Conservation (phyloP, 2,797 vertebrate genomes). For the Perodicticus potto region DNA sequence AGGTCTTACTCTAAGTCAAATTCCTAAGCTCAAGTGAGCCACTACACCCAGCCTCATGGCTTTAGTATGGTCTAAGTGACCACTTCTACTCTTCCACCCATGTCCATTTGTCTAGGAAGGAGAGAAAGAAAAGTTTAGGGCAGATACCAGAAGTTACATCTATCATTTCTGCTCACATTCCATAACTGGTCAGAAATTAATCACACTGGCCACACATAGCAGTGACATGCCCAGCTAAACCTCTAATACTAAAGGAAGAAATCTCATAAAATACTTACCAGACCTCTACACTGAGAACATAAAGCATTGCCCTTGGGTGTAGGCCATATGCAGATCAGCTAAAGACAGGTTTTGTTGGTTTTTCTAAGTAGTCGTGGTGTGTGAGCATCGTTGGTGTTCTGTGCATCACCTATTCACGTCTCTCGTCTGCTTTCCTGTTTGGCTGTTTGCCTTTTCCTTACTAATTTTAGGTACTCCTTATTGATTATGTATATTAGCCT, state of each 20-base stretch:
- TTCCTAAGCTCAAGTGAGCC: background rate
- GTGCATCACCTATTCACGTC: accelerated
- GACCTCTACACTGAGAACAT: background rate
- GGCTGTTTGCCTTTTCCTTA: background rate
- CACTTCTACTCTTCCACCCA: background rate
- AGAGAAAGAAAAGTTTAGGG: background rate
- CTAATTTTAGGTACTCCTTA: background rate
- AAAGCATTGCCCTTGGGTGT: background rate
- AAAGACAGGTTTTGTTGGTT: background rate
- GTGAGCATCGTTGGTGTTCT: background rate
- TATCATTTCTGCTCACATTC: background rate
- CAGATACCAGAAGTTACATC: background rate
- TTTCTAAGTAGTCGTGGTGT: background rate
- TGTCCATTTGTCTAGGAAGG: background rate
- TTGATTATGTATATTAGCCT: background rate
- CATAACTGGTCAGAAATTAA: background rate
- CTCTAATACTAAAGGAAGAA: background rate
- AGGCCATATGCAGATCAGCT: background rate
- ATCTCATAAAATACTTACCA: background rate
- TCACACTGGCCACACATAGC: background rate
- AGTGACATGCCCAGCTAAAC: background rate
- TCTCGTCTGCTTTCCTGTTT: background rate
- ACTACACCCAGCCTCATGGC: background rate
- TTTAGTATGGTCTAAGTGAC: background rate
- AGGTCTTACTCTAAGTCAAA: background rate